phyloP scores from a whole-genome alignment of 2,113 vertebrate species.

The Chaetops frenatus region DNA sequence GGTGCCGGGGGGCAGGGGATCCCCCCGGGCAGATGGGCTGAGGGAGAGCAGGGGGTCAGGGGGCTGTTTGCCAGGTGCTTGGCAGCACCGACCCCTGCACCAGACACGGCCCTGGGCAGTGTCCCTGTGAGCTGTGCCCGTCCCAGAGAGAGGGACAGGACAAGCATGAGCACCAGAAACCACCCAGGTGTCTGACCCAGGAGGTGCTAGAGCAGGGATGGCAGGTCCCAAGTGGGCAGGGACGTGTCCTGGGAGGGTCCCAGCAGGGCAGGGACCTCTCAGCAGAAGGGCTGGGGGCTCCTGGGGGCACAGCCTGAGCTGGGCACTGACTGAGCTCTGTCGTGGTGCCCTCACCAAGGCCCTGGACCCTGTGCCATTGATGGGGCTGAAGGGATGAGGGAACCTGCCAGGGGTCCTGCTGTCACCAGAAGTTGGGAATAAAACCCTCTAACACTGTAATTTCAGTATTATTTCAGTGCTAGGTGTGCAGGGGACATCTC shows the following conservation, averaged over 20 bases:
- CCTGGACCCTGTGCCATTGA: rapidly evolving
- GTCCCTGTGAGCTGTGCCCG: rapidly evolving
- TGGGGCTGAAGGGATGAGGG: rapidly evolving
- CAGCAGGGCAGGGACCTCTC: neutral
- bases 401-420: rapidly evolving
- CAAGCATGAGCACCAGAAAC: rapidly evolving
- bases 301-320: neutral
- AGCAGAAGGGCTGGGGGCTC: neutral
- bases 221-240: rapidly evolving
- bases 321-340: neutral
- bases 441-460: neutral
- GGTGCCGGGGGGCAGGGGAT: neutral
- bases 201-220: neutral
- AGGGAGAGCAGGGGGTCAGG: rapidly evolving
- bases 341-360: rapidly evolving
- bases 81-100: rapidly evolving
- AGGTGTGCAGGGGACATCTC: neutral
- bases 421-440: neutral
- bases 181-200: rapidly evolving
- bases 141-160: neutral
- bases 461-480: neutral
- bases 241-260: neutral
- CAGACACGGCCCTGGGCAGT: neutral
- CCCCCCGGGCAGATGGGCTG: rapidly evolving
- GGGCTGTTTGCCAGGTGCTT: neutral